Evolutionary conservation across 2,888 invertebrate genomes (phyloP).

Genomic region (Geotrupes spiniger): DNA sequence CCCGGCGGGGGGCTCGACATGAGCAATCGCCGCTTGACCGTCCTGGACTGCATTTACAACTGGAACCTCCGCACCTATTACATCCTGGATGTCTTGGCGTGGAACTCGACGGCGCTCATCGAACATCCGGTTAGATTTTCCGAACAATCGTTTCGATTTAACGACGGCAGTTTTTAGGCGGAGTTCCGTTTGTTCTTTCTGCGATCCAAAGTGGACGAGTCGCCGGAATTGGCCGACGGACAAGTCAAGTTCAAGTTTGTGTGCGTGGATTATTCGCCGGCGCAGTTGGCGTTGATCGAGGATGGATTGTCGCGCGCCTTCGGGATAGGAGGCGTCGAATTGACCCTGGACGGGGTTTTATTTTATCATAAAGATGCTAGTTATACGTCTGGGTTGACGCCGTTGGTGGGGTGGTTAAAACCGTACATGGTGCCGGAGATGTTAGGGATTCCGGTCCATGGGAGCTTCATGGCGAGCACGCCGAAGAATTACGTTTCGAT

Average conservation of each 20-base stretch:
- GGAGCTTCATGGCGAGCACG: constrained; percentile 46
- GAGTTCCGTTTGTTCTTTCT: constrained; percentile 86
- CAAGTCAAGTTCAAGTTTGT: constrained; percentile 48
- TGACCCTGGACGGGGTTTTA: constrained; percentile 78
- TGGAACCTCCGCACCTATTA: constrained; percentile 62
- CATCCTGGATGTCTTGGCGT: constrained; percentile 79
- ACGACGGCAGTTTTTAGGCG: constrained; percentile 55
- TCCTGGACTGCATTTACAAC: constrained; percentile 82
- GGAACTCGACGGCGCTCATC: constrained; percentile 70
- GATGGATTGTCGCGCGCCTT: constrained; percentile 45
- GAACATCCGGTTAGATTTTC: constrained; percentile 66
- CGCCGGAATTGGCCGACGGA: constrained; percentile 48
- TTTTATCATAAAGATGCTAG: constrained; percentile 77
- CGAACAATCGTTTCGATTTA: neutral
- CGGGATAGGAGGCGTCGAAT: constrained; percentile 44
- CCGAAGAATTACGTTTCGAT: constrained; percentile 56
- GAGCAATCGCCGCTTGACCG: constrained; percentile 54
- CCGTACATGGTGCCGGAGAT: constrained; percentile 85
- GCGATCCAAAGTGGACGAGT: constrained; percentile 68
- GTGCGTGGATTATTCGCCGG: constrained; percentile 52
- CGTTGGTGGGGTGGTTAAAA: constrained; percentile 90
- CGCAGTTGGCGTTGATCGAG: constrained; percentile 48
- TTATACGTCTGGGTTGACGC: constrained; percentile 68
- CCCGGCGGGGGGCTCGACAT: constrained; percentile 66
- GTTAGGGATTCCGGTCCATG: constrained; percentile 54